phyloP scores from a whole-genome alignment of 2,888 invertebrate genomes.

The Agrochola lychnidis region DNA sequence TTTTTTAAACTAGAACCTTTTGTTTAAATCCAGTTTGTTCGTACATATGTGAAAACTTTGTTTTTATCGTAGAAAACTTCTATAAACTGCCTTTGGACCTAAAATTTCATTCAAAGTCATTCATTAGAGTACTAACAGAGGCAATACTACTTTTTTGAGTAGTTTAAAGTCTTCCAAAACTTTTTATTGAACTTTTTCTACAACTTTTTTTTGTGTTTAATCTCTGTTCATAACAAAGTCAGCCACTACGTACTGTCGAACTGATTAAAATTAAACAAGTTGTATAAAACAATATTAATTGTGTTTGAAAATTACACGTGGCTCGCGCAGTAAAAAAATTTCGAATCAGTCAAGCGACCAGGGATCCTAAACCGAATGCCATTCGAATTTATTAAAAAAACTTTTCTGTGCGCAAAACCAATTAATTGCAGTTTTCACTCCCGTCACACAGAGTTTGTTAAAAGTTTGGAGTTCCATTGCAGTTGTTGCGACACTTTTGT shows the following conservation, averaged over 20 bases:
- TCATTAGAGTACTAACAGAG: not conserved
- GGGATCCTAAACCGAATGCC: not conserved
- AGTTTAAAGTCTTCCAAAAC: constrained; percentile 10
- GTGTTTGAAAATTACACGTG: not conserved
- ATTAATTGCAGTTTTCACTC: not conserved
- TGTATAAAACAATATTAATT: not conserved
- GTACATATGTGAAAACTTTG: not conserved
- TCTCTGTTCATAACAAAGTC: not conserved
- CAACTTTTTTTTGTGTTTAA: not conserved
- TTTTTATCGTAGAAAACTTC: not conserved
- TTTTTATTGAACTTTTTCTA: constrained; percentile 10
- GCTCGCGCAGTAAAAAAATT: not conserved
- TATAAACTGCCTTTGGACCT: not conserved
- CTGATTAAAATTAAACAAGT: not conserved
- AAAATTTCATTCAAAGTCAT: not conserved
- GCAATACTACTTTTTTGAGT: not conserved
- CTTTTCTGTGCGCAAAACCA: not conserved
- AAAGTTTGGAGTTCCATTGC: not conserved
- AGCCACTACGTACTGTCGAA: not conserved
- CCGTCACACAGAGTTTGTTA: not conserved
- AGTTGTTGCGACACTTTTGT: not conserved
- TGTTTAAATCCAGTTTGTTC: constrained; percentile 8
- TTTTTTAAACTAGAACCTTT: not conserved
- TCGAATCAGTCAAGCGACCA: not conserved
- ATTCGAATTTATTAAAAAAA: not conserved